Base-by-base conservation (phyloP, 2,797 vertebrate species). In the Urocyon cinereoargenteus region DNA sequence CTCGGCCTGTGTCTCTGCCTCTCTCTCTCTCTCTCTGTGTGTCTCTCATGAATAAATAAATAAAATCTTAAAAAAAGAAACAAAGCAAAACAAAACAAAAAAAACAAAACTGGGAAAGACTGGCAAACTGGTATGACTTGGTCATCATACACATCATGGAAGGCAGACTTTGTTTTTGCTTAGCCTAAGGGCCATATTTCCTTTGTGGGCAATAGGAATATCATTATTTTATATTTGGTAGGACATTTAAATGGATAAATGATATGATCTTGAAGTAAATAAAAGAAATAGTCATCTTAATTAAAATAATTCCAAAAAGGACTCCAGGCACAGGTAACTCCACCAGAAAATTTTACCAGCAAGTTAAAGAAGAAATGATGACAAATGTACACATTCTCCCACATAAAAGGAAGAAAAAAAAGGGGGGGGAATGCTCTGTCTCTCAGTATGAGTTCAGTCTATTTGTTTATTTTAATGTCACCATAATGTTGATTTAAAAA, bases 111-210 rank as follows among this genome's bases (percentile, higher is more conserved):
- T 5, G 36, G 53, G 53, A 19, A 5, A 26, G 31, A 21, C 6
- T 11, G 10, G 9, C 5, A 59, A 85, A 72, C 0, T 51, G 36
- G 19, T 6, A n/a, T 1, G 8, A 36, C 6, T 36, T 15, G 8
- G 1, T 70, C 15, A 8, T 5, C 2, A 72, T 0, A 15, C 0
- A 22, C 1, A 16, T 3, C 45, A 51, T 1, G 3, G 6, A 77
- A 19, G 49, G 22, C 13, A 57, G 45, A 31, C 6, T 45, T 73
- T 73, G 16, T 68, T 68, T 68, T 28, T 75, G 34, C 22, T 3
- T 51, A 2, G 8, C 31, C 36, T 24, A 31, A 70, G 45, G 34
- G 6, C 22, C 51, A 18, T 14, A 3, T n/a, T 75, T 21, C 36
- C 34, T n/a, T 5, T 28, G 16, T 10, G 4, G 28, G 10, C 19